phyloP scores from a whole-genome alignment of 1,140 invertebrate genomes.

The Nasonia longicornis region DNA sequence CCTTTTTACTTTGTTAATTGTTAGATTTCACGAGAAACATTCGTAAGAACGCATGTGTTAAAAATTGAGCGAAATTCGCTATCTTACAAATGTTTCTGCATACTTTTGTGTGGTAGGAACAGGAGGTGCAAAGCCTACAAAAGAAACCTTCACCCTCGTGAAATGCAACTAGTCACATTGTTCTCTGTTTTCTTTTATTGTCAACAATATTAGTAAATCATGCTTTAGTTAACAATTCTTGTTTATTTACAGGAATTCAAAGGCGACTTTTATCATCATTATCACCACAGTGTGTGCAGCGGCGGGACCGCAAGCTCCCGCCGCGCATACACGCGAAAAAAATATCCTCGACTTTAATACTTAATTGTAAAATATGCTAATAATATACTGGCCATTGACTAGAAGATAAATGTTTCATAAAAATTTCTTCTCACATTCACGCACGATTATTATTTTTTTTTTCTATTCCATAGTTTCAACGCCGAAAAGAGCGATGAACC shows the following conservation, averaged over 20 bases:
- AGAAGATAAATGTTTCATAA: slow-evolving; percentile 37
- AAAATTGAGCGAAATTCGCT: too few relatives aligned
- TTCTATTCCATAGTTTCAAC: neutral
- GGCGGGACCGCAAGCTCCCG: slow-evolving; percentile 38
- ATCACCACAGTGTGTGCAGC: slow-evolving; percentile 20
- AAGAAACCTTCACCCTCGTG: slow-evolving; percentile 63
- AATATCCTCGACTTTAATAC: slow-evolving; percentile 14
- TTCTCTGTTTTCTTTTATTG: slow-evolving; percentile 58
- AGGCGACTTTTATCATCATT: slow-evolving; percentile 53
- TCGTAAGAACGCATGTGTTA: neutral
- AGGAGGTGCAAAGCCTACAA: slow-evolving; percentile 61
- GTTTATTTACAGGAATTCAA: slow-evolving; percentile 62
- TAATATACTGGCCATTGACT: slow-evolving; percentile 27
- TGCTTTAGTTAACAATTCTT: slow-evolving; percentile 58
- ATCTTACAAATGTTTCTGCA: slow-evolving; percentile 44
- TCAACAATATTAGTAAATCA: slow-evolving; percentile 64
- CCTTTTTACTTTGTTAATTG: neutral
- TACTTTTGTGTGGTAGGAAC: neutral
- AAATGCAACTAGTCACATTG: slow-evolving; percentile 55
- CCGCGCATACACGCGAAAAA: slow-evolving; percentile 11
- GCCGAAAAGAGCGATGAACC: neutral
- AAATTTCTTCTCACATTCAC: slow-evolving; percentile 24
- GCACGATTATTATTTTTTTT: neutral
- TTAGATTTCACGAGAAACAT: slow-evolving; percentile 18
- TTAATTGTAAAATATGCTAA: neutral